Base-by-base conservation (phyloP, 2,113 vertebrate genomes). In the Antechinus flavipes region DNA sequence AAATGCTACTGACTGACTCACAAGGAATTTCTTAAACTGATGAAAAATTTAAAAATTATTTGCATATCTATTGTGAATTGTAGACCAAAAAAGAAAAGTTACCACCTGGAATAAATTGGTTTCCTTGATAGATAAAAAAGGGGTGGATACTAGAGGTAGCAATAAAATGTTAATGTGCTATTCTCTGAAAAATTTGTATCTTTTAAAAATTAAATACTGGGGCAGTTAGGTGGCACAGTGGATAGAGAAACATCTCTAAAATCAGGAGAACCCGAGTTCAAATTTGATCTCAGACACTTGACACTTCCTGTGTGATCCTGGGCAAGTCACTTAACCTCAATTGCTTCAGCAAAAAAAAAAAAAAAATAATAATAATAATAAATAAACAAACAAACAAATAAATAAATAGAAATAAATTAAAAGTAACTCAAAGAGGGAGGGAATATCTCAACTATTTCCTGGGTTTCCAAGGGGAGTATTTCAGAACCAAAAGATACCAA, bases 31-130 rank as follows among this genome's bases (percentile, higher is more conserved):
- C 61, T 14, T 76, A 76, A 3, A 76, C 61, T n/a, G 11, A 76
- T n/a, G 58, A 61, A 68, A 68, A 68, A 5, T 68, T 35, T 35
- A 5, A 35, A 61, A 61, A 61, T 30, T n/a, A 93, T 93, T 91
- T 89, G 95, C 56, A 96, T 19, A 96, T 25, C 56, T 96, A 92
- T n/a, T 54, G 94, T 92, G 96, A 93, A 93, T 25, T 27, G 91
- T 95, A 90, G 61, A 5, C 11, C 2, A 47, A 12, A 23, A 92
- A 91, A 95, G 19, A 92, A 91, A 95, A 30, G 90, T 10, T 3
- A 96, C 3, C 14, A 92, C 49, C 90, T 91, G 90, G 8, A 95
- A 93, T 22, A 96, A 2, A 11, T 56, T 30, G 94, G 30, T 68
- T 35, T 76, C 30, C 30, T n/a, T 76, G 14, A 76, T n/a, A 35